Conservation (phyloP, 2,797 vertebrate genomes). For the Atherinosoma microstoma region DNA sequence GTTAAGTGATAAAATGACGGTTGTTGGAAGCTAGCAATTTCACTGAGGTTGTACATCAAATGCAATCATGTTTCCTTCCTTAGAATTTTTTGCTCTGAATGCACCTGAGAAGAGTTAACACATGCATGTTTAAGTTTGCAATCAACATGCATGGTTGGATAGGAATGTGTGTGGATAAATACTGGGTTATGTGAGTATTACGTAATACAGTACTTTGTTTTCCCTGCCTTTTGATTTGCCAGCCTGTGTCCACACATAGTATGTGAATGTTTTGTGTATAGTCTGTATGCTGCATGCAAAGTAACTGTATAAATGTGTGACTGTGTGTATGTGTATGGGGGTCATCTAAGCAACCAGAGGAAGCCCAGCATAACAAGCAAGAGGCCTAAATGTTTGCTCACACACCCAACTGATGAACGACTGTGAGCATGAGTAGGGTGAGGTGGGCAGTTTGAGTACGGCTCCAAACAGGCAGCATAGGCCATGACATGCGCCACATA, state of each 20-base stretch:
- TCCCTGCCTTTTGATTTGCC: conserved; percentile 43
- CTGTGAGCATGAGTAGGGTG: conserved; percentile 29
- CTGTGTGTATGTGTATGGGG: background rate
- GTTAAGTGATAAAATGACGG: conserved; percentile 17
- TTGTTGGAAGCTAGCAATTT: conserved; percentile 43
- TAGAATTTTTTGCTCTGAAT: conserved; percentile 3
- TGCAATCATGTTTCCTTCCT: conserved; percentile 3
- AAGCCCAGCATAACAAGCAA: conserved; percentile 61
- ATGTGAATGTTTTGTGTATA: conserved; percentile 26
- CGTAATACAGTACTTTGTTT: conserved; percentile 40
- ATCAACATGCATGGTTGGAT: conserved; percentile 15
- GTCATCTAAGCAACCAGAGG: conserved; percentile 81
- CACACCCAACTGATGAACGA: conserved; percentile 30
- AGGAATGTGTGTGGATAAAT: conserved; percentile 6
- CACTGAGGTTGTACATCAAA: conserved; percentile 15
- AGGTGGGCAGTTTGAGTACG: conserved; percentile 82
- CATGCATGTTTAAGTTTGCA: conserved; percentile 14
- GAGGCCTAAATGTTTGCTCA: conserved; percentile 30
- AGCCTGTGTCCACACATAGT: conserved; percentile 18
- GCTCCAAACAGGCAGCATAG: conserved; percentile 86
- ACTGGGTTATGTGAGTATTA: background rate
- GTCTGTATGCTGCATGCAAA: conserved; percentile 31
- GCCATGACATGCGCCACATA: conserved; percentile 89
- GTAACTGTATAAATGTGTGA: conserved; percentile 10
- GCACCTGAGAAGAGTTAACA: conserved; percentile 23